phyloP scores from a whole-genome alignment of 2,113 vertebrate genomes.

The Ailuropoda melanoleuca region DNA sequence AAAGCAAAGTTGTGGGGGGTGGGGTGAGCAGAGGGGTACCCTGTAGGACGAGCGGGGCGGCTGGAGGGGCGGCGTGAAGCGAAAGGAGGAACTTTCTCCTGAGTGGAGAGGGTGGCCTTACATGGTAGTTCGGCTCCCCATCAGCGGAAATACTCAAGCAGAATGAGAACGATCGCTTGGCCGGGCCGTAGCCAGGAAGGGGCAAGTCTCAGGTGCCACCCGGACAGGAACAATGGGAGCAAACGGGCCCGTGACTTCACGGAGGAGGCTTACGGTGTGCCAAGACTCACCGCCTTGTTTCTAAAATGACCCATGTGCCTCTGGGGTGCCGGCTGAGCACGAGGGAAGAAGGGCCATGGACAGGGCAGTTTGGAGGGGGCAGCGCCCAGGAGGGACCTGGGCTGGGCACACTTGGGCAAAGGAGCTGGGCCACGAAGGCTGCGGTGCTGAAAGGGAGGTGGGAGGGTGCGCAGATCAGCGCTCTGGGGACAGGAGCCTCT shows the following conservation, averaged over 20 bases:
- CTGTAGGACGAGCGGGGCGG: accelerated
- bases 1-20: not conserved
- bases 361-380: not conserved
- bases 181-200: not conserved
- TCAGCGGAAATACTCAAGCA: not conserved
- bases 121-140: not conserved
- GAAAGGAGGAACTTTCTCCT: not conserved
- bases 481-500: not conserved
- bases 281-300: not conserved
- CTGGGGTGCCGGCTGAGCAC: not conserved
- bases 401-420: not conserved
- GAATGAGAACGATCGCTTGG: not conserved
- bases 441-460: not conserved
- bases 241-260: not conserved
- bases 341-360: not conserved
- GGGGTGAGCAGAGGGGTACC: not conserved
- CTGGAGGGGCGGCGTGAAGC: accelerated
- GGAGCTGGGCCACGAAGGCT: not conserved
- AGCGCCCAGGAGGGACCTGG: not conserved
- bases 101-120: not conserved
- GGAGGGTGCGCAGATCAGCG: not conserved
- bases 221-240: not conserved
- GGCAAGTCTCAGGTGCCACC: not conserved
- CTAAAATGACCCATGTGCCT: not conserved
- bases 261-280: not conserved